Percentiles rank a stretch among this genome's conserved stretches.
Conservation (phyloP, 2,888 invertebrate species). For the Dynastes tityus region DNA sequence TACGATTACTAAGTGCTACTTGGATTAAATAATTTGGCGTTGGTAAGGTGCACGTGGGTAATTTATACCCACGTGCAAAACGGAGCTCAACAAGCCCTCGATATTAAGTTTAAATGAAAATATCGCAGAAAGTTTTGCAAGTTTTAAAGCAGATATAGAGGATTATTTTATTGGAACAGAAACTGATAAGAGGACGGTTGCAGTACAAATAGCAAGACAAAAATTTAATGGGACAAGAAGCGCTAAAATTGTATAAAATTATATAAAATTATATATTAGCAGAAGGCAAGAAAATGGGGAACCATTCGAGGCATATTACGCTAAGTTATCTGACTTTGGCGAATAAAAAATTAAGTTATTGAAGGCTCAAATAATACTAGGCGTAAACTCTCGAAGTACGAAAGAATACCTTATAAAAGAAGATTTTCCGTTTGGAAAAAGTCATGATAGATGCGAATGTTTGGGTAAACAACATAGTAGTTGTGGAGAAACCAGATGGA, state of each 20-base stretch:
- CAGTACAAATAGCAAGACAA: not conserved
- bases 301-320: not conserved
- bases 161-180: constrained; percentile 3
- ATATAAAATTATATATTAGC: not conserved
- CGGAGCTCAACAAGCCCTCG: not conserved
- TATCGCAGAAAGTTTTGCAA: not conserved
- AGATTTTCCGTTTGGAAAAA: constrained; percentile 34
- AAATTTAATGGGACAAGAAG: no score
- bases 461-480: constrained; percentile 52
- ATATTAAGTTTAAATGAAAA: not conserved
- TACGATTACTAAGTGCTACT: no score
- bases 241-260: no score
- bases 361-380: not conserved
- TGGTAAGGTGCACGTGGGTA: no score
- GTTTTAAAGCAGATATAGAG: not conserved
- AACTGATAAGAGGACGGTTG: not conserved
- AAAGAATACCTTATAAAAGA: constrained; percentile 31
- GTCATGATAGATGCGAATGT: constrained; percentile 26
- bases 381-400: not conserved
- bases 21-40: no score
- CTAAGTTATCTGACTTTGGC: not conserved
- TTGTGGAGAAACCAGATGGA: constrained; percentile 53
- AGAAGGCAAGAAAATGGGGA: not conserved
- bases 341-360: not conserved
- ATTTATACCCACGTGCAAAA: not conserved